Base-by-base conservation (phyloP, 2,888 invertebrate genomes). In the Sphecodes monilicornis region DNA sequence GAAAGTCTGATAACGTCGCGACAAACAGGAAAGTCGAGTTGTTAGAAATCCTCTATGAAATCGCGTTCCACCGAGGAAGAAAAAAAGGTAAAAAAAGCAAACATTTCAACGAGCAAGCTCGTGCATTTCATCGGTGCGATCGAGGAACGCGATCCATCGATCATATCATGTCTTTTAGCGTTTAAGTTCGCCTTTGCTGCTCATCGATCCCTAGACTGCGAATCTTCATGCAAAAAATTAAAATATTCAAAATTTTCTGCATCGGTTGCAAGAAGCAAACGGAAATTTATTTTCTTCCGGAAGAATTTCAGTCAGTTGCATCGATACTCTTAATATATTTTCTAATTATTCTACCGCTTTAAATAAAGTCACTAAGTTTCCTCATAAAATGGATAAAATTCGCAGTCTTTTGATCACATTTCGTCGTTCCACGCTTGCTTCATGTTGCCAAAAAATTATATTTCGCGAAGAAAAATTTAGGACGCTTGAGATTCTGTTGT, bases 381-480 rank as follows among this genome's bases (percentile, higher is more conserved):
- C 8, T 39, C 39, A 39, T 39, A 39, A 39, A 39, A 39, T 22
- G 50, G 22, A 50, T 22, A 50, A 50, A 50, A 22, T 50, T 22
- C 50, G 50, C 50, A 50, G 50, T 50, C 50, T 22, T 50, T 10
- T 6, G 50, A 50, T 50, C 50, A 29, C 11, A 26, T 57, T 76
- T 64, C 32, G 68, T 43, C 16, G 71, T 16, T 39, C 69, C 66
- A 4, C 64, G 64, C 22, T 41, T 70, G 86, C 78, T 86, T 82
- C n/a, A 75, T 81, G 76, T 73, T n/a, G 29, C 43, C 46, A 16
- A 8, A 18, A 18, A 18, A 6, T 36, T 22, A 32, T 22, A 32
- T 39, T 39, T 77, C 41, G 22, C 68, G 13, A 54, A 26, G 16
- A 46, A 16, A 41, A 66, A 66, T n/a, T 32, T n/a, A 26, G 18